Evolutionary conservation across 1,140 invertebrate species (phyloP).

Genomic region (Hydropsyche tenuis): DNA sequence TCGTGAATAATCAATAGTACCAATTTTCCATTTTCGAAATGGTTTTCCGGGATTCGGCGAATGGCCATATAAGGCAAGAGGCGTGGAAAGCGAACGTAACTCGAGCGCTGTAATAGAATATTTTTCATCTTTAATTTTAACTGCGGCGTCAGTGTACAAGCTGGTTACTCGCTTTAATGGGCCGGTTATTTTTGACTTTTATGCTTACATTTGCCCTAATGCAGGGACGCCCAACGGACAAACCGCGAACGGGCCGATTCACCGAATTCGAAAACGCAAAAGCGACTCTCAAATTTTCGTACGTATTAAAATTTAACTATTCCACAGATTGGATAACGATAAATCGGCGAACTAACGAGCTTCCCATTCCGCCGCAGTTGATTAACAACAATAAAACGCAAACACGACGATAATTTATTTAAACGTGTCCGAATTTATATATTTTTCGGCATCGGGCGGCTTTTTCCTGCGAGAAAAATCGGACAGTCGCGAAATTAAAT

Average conservation of each 20-base stretch:
- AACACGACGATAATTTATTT: too few relatives aligned
- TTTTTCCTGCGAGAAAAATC: not conserved
- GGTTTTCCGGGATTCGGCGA: not conserved
- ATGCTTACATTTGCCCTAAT: slow-evolving; percentile 30
- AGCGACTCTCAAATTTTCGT: too few relatives aligned
- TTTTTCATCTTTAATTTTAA: slow-evolving; percentile 28
- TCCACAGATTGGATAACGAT: too few relatives aligned
- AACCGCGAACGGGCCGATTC: too few relatives aligned
- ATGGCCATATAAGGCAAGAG: not conserved
- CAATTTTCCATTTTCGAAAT: too few relatives aligned
- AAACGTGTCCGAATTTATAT: too few relatives aligned
- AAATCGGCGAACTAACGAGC: too few relatives aligned
- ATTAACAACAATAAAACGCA: too few relatives aligned
- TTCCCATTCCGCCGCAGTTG: too few relatives aligned
- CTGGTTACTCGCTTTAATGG: slow-evolving; percentile 21
- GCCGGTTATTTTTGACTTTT: slow-evolving; percentile 29
- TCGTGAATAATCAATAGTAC: too few relatives aligned
- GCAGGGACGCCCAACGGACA: not conserved
- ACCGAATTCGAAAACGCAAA: too few relatives aligned
- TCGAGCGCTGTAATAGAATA: slow-evolving; percentile 26
- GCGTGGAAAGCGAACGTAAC: not conserved
- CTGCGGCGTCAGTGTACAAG: slow-evolving; percentile 28
- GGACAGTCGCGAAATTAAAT: not conserved
- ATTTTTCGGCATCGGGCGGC: not conserved
- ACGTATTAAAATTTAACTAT: too few relatives aligned